Percentiles rank a stretch among this genome's conserved stretches.
Evolutionary conservation across 2,113 vertebrate species (phyloP).

Genomic region (Archocentrus centrarchus): DNA sequence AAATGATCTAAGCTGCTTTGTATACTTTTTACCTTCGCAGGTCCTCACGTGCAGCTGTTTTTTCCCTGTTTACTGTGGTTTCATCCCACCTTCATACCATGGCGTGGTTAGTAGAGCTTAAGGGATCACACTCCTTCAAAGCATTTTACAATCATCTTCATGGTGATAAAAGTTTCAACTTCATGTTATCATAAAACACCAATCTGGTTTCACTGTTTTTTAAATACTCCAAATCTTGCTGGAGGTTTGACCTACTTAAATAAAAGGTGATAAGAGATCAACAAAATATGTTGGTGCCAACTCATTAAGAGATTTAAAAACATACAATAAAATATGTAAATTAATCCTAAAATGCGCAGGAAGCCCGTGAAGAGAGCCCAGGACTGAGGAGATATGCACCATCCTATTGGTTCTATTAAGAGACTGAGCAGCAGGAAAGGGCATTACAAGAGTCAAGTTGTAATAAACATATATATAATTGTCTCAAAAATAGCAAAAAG

Average conservation of each 20-base stretch:
- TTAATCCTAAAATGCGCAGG: not conserved
- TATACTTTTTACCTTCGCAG: slow-evolving; percentile 65
- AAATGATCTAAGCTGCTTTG: not conserved
- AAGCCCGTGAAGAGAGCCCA: not conserved
- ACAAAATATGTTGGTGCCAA: too few relatives aligned
- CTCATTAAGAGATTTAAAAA: not conserved
- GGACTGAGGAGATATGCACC: not conserved
- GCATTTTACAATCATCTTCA: too few relatives aligned
- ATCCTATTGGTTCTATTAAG: not conserved
- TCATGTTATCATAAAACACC: too few relatives aligned
- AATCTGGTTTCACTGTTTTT: too few relatives aligned
- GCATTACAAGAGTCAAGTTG: too few relatives aligned
- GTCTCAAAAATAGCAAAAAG: too few relatives aligned
- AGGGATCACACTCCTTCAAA: too few relatives aligned
- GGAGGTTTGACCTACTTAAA: too few relatives aligned
- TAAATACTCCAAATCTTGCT: too few relatives aligned
- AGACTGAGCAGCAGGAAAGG: not conserved
- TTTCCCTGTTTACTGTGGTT: slow-evolving; percentile 87
- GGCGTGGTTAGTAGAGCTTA: slow-evolving; percentile 85
- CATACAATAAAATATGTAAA: not conserved
- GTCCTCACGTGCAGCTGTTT: slow-evolving; percentile 90
- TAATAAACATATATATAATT: too few relatives aligned
- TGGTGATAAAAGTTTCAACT: too few relatives aligned
- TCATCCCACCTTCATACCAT: slow-evolving; percentile 89
- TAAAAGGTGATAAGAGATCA: too few relatives aligned